Conservation (phyloP, 2,888 invertebrate genomes). For the Hypomecis punctinalis region DNA sequence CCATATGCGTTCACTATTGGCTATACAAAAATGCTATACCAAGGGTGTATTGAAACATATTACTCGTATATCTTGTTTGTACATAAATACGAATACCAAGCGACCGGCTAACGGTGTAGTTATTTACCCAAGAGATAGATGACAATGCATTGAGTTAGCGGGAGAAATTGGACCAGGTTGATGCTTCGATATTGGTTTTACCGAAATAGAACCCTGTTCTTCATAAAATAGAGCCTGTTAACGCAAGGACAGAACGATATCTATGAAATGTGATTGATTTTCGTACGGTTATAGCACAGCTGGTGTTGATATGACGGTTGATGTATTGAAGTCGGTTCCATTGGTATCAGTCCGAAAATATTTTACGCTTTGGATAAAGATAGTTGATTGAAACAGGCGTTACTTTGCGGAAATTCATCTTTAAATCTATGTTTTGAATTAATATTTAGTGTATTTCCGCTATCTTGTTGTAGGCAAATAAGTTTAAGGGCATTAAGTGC, state of each 20-base stretch:
- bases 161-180: slow-evolving; percentile 7
- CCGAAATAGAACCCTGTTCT: slow-evolving; percentile 1
- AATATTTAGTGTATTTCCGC: too few relatives aligned
- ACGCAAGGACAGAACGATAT: not conserved
- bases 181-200: slow-evolving; percentile 6
- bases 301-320: not conserved
- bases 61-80: too few relatives aligned
- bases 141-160: slow-evolving; percentile 8
- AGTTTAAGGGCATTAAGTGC: too few relatives aligned
- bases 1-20: too few relatives aligned
- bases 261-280: not conserved
- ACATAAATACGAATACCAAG: not conserved
- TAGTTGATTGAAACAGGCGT: too few relatives aligned
- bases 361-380: too few relatives aligned
- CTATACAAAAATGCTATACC: too few relatives aligned
- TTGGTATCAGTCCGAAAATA: too few relatives aligned
- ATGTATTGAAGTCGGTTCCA: not conserved
- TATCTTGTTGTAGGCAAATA: too few relatives aligned
- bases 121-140: slow-evolving; percentile 14
- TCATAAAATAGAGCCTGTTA: slow-evolving; percentile 2
- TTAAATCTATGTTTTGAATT: too few relatives aligned
- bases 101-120: not conserved
- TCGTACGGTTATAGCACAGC: not conserved
- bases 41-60: too few relatives aligned
- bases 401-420: too few relatives aligned